These are phyloP conservation scores for Ceryle rudis DNA, from an alignment of 2,797 vertebrate genomes.

Conservation along the genomic window DNA sequence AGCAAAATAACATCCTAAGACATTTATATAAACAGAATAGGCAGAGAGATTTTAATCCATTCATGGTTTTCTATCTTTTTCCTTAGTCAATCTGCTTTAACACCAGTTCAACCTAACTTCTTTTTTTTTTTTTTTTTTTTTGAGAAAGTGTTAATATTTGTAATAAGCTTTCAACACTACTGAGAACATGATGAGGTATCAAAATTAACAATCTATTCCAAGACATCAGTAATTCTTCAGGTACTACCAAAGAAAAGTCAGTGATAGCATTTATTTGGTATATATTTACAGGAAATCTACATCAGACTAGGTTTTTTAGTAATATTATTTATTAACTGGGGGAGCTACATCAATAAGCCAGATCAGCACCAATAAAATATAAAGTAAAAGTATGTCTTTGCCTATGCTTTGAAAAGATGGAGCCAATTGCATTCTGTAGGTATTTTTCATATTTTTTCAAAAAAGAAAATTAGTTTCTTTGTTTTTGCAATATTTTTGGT, in stretches of 20 bases:
- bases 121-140: background rate
- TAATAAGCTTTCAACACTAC: background rate
- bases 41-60: background rate
- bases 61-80: background rate
- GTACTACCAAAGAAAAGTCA: background rate
- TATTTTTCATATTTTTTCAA: background rate
- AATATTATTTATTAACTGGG: background rate
- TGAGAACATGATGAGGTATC: background rate
- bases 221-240: background rate
- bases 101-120: background rate
- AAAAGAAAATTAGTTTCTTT: background rate
- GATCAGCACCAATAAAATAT: background rate
- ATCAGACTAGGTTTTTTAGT: background rate
- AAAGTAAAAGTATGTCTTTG: background rate
- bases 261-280: fast-evolving
- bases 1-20: background rate
- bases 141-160: background rate
- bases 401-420: background rate
- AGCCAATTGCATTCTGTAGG: background rate
- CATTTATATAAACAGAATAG: background rate
- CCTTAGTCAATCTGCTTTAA: background rate
- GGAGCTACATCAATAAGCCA: background rate
- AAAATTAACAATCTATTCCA: background rate
- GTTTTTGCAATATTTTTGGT: background rate
- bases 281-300: background rate